phyloP scores from a whole-genome alignment of 1,140 invertebrate genomes.

The Drosophila sp. region DNA sequence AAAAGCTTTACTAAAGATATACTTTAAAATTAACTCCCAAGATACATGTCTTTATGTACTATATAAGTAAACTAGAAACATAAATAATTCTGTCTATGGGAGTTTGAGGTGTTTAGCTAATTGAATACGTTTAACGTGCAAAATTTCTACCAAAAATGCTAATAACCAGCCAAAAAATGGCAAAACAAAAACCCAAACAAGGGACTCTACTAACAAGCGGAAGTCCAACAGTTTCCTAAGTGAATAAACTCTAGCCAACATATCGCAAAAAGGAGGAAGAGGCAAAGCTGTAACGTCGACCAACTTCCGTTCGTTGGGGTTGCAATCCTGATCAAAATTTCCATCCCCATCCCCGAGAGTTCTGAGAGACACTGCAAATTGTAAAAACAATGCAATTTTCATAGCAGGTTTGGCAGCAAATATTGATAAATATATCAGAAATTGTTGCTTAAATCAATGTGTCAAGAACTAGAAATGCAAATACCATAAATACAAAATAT shows the following conservation, averaged over 20 bases:
- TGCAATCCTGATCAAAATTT: slow-evolving; percentile 36
- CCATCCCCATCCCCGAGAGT: neutral
- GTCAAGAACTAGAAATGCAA: slow-evolving; percentile 54
- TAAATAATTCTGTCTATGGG: neutral
- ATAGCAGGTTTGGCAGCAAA: slow-evolving; percentile 49
- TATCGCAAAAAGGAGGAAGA: slow-evolving; percentile 23
- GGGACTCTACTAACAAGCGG: slow-evolving; percentile 55
- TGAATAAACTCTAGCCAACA: slow-evolving; percentile 78
- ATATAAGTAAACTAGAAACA: neutral
- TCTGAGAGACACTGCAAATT: neutral
- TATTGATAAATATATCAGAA: slow-evolving; percentile 76
- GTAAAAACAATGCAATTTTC: slow-evolving; percentile 58
- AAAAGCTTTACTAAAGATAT: neutral
- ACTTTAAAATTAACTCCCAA: neutral
- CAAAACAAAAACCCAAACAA: slow-evolving; percentile 31
- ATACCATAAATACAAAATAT: slow-evolving; percentile 76
- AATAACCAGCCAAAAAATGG: slow-evolving; percentile 29
- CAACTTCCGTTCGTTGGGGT: slow-evolving; percentile 57
- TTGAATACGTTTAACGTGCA: slow-evolving; percentile 55
- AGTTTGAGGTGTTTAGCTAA: slow-evolving; percentile 40
- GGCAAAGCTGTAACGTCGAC: slow-evolving; percentile 33
- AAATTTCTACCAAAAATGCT: slow-evolving; percentile 50
- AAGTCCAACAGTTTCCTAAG: slow-evolving; percentile 72
- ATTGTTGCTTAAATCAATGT: slow-evolving; percentile 75
- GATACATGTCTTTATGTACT: no score